Evolutionary conservation across 1,140 invertebrate species (phyloP), one percentile per base, ranked within the genome.

Genomic region (Lysiphlebus fabarum): DNA sequence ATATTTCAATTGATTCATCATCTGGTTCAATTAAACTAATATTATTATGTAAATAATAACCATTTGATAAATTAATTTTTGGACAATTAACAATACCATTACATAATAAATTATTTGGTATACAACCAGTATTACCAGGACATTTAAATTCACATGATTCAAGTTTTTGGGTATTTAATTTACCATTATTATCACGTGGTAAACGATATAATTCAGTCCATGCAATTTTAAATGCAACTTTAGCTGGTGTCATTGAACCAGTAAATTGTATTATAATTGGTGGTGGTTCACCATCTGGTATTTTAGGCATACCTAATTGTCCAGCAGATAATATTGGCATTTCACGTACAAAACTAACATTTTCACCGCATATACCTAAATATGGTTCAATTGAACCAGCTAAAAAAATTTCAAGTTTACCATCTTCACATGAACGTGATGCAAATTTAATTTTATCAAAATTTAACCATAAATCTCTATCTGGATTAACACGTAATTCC

Each of bases 131-230:
- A 58, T 92, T 87, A 7, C 89, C 90, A 0, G 91, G 91, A 79
- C 92, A 95, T 48, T 89, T 82, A 65, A 94, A 95, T 61, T 89
- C 90, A 67, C 91, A 90, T 8, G 73, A 78, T 54, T 83, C 81
- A 1, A 79, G 69, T 79, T 76, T 90, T 83, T 59, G 88, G 82
- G 86, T 88, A 80, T 88, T 88, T 41, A 92, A 69, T n/a, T 85
- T 87, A 1, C 90, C 90, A 62, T 91, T 88, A 8, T 85, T 83
- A 71, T 93, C 92, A 56, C 90, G 82, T 0, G 91, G 90, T 60
- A 93, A 76, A 72, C 93, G 91, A 68, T 86, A 92, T n/a, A 94
- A 78, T 67, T 93, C 91, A 4, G 91, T 93, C 91, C 91, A 95
- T 4, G 89, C 89, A 34, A 95, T 87, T 73, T 91, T 90, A 68